A percentile compares a stretch with the other conserved stretches of the same genome.
phyloP scores from a whole-genome alignment of 2,797 vertebrate species.

The Ptychadena robeensis region DNA sequence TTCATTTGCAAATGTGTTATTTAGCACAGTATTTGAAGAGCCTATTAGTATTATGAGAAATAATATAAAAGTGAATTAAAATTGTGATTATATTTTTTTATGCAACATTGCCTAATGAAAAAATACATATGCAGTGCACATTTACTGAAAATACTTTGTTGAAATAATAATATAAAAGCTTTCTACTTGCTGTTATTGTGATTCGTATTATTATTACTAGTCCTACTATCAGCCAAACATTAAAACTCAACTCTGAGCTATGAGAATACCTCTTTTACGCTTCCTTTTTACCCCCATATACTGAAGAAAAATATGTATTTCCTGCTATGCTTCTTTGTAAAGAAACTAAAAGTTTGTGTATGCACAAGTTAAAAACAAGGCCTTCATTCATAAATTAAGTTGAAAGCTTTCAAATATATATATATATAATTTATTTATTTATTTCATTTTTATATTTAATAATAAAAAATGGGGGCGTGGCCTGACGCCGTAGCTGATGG shows the following conservation, averaged over 20 bases:
- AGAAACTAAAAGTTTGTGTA: too few species aligned
- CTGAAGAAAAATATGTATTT: too few species aligned
- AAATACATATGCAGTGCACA: constrained; percentile 26
- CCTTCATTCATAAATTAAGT: too few species aligned
- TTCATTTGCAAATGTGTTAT: constrained; percentile 17
- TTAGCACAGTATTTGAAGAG: constrained; percentile 12
- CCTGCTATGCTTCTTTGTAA: too few species aligned
- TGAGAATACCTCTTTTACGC: too few species aligned
- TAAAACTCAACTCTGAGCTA: neutral
- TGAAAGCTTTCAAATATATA: too few species aligned
- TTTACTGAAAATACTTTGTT: constrained; percentile 18
- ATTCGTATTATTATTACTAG: neutral
- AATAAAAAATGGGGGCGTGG: too few species aligned
- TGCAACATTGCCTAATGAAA: constrained; percentile 45
- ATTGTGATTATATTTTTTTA: constrained; percentile 44
- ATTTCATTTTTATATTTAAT: too few species aligned
- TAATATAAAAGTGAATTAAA: constrained; percentile 29
- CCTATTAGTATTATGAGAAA: constrained; percentile 38
- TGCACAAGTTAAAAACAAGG: too few species aligned
- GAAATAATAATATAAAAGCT: constrained; percentile 22
- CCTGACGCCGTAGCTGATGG: too few species aligned
- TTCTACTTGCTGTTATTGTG: neutral
- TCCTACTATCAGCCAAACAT: neutral
- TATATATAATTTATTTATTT: too few species aligned
- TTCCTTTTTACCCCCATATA: too few species aligned